Conservation (phyloP, 2,113 vertebrate genomes). For the Thunnus thynnus region DNA sequence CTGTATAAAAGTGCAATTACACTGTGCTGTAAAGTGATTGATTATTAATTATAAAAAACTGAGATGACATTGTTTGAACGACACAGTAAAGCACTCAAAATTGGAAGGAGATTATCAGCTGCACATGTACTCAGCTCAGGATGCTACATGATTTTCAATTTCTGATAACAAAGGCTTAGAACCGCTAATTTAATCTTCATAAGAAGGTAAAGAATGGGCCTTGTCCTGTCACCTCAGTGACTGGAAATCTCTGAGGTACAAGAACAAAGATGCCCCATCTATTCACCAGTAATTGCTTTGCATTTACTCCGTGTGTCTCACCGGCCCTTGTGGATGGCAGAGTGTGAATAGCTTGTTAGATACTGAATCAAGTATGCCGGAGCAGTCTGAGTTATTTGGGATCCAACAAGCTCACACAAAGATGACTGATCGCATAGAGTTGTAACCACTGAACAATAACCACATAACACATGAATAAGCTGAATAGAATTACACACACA, state of each 20-base stretch:
- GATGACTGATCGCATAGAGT: not conserved
- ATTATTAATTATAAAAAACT: not conserved
- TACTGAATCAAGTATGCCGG: conserved; percentile 46
- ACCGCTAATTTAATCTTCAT: conserved; percentile 46
- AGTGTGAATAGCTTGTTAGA: conserved; percentile 36
- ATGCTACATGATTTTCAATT: conserved; percentile 31
- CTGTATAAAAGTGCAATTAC: conserved; percentile 13
- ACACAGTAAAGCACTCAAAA: conserved; percentile 13
- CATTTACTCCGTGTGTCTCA: conserved; percentile 33
- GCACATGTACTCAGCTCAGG: conserved; percentile 1
- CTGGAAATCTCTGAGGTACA: conserved; percentile 16
- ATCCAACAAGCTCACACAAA: conserved; percentile 10
- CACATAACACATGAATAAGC: conserved; percentile 6
- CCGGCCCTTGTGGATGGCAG: conserved; percentile 10
- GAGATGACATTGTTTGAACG: conserved; percentile 15
- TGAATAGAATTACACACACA: conserved; percentile 10
- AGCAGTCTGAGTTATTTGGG: conserved; percentile 16
- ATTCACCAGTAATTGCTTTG: conserved; percentile 45
- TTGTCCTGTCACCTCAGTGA: conserved; percentile 34
- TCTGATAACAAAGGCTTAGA: not conserved
- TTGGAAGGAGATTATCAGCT: conserved; percentile 4
- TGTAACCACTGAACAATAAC: conserved; percentile 34
- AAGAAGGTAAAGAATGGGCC: conserved; percentile 17
- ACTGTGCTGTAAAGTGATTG: not conserved
- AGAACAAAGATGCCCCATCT: conserved; percentile 22